Evolutionary conservation across 2,113 vertebrate genomes (phyloP), one percentile per base, ranked within the genome.

Genomic region (Dipodomys stephensi): DNA sequence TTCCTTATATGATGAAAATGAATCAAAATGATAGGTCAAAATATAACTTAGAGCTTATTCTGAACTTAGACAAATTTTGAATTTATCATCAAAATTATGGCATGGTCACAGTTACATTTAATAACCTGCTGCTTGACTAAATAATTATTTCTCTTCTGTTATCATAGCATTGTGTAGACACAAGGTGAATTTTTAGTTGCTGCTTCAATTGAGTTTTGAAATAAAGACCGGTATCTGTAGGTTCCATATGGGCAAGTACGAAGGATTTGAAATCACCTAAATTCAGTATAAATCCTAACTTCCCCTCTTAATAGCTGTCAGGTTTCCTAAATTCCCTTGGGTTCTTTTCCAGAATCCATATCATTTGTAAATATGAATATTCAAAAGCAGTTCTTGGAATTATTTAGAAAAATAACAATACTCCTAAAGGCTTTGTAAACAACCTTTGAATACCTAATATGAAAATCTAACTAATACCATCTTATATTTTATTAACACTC

Each of bases 1-100:
- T 88, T 53, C 30, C 72, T 20, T 81, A 49, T 49, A 49, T 49
- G 49, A 49, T 49, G 49, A 49, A 49, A 49, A 12, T 86, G 81
- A 93, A 96, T 87, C 22, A 93, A 95, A 68, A 28, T 87, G 44
- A 77, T 62, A 16, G 20, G 16, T 89, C 65, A 83, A 35, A 32
- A 78, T 82, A 68, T 78, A 88, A 49, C 85, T 88, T 77, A 49
- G 60, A 91, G 60, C 85, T 78, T 78, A 93, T 86, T 62, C 2
- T 19, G 4, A 62, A 62, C 60, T 19, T 62, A 22, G 16, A 35
- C 69, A 77, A 84, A 94, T 91, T 86, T 65, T 68, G 28, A 82
- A 67, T 67, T 72, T 49, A 12, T 12, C 72, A 10, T 25, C 8
- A 67, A 88, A 94, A 62, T 49, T 32, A 27, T 53, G 8, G 6